Evolutionary conservation across 2,888 invertebrate genomes (phyloP).

Genomic region (Uropetala carovei): DNA sequence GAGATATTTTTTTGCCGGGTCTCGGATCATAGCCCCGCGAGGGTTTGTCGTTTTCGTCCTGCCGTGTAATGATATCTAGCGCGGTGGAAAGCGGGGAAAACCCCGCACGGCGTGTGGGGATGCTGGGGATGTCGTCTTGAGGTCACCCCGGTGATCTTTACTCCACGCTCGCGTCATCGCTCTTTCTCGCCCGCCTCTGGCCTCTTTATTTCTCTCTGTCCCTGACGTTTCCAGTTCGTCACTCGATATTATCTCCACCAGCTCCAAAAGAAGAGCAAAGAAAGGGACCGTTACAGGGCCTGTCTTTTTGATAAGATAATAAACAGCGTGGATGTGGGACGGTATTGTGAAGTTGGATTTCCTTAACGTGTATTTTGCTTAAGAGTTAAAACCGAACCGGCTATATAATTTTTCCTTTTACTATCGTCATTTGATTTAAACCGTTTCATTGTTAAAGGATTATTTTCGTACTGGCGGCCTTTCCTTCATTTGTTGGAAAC

Average conservation of each 20-base stretch:
- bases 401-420: not conserved
- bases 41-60: not conserved
- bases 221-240: not conserved
- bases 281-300: too few relatives aligned
- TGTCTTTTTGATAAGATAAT: too few relatives aligned
- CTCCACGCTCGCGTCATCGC: too few relatives aligned
- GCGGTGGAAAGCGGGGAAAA: too few relatives aligned
- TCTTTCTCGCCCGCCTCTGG: not conserved
- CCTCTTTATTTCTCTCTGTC: not conserved
- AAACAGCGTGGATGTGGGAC: too few relatives aligned
- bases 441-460: constrained; percentile 22
- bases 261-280: too few relatives aligned
- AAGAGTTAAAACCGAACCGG: not conserved
- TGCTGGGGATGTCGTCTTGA: too few relatives aligned
- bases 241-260: too few relatives aligned
- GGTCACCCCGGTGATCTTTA: too few relatives aligned
- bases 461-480: not conserved
- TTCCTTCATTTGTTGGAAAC: not conserved
- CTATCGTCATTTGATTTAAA: not conserved
- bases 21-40: not conserved
- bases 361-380: not conserved
- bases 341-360: too few relatives aligned
- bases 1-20: not conserved
- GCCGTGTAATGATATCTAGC: too few relatives aligned
- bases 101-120: too few relatives aligned